These are phyloP conservation scores for Prunella strophiata DNA, from an alignment of 2,797 vertebrate species.

Conservation along the genomic window DNA sequence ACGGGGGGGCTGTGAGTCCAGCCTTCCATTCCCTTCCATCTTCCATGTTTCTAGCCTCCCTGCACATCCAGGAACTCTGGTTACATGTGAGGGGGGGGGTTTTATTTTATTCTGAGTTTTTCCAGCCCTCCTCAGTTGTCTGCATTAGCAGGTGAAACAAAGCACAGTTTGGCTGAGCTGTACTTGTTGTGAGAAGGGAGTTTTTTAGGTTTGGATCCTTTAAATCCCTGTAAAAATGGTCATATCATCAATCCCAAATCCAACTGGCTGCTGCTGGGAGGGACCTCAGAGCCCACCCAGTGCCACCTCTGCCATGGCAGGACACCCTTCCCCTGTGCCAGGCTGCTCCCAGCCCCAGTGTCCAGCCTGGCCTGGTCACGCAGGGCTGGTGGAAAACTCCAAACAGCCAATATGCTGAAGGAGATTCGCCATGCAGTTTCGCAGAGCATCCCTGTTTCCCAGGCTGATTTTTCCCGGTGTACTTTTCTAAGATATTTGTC, in stretches of 20 bases:
- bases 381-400: background rate
- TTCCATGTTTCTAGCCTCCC: background rate
- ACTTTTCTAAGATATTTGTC: background rate
- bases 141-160: background rate
- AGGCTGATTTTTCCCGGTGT: background rate
- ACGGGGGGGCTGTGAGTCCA: fast-evolving
- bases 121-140: background rate
- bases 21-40: background rate
- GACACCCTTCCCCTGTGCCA: background rate
- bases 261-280: background rate
- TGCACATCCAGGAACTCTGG: background rate
- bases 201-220: background rate
- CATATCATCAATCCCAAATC: background rate
- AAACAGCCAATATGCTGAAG: fast-evolving
- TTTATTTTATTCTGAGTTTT: background rate
- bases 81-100: background rate
- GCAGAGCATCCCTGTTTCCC: background rate
- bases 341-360: background rate
- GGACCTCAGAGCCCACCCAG: fast-evolving
- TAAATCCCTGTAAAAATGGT: background rate
- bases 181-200: background rate
- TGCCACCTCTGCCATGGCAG: background rate
- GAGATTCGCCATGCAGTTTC: background rate
- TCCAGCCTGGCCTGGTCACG: background rate
- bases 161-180: background rate